Base-by-base conservation (phyloP, 2,888 invertebrate species). In the Drosophila pseudotakahashii region DNA sequence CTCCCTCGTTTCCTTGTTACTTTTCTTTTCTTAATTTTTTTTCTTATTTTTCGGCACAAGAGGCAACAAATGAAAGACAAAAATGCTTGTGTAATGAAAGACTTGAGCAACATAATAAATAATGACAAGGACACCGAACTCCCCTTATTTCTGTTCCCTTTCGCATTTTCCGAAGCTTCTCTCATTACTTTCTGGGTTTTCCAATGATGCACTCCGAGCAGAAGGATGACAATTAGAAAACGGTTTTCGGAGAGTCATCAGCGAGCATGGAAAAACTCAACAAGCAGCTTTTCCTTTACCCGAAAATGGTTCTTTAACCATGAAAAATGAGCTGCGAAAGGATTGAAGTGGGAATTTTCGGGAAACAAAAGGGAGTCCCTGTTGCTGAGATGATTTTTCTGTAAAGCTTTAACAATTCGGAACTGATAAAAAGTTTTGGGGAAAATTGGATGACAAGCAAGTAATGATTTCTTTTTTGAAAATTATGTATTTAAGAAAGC, bases 81-180 rank as follows among this genome's bases (percentile, higher is more conserved):
- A 82, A 82, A 85, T 82, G 82, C 82, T 80, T 81, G 54, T 79
- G 76, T 83, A 84, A 84, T 84, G 79, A 84, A 86, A 86, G 83
- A 86, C 83, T 83, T 71, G 81, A 78, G 76, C 75, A 82, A 82
- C 86, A 79, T 86, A 84, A 84, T 84, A 84, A 84, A 84, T 84
- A 84, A 84, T 84, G 83, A 78, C 83, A 79, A 79, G 77, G 73
- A 71, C 66, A 48, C 63, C 67, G 67, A 47, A 62, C 73, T 76
- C 69, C 42, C 44, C 55, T n/a, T 26, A 16, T 13, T 41, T 16
- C 11, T 42, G 19, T 41, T 3, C 14, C 14, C 5, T 10, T 16
- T 14, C 23, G 48, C 42, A 53, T 32, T 66, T 19, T 34, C 55
- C 41, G 36, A 41, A 45, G 51, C 41, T 55, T 19, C 64, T 26